phyloP scores from a whole-genome alignment of 2,888 invertebrate genomes.

The Andrena trimmerana region DNA sequence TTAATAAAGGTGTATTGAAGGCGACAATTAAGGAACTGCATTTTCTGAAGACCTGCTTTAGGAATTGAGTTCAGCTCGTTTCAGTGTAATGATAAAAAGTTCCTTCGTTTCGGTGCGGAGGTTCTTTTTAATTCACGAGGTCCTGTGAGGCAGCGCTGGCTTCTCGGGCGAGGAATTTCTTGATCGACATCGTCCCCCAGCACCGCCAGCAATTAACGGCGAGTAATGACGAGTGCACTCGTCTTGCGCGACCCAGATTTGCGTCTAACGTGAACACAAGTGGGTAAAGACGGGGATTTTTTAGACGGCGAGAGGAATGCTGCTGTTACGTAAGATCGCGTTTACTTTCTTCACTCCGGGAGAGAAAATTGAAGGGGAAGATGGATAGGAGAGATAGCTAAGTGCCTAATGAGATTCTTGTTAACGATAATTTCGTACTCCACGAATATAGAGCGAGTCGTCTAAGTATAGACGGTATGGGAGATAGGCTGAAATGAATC shows the following conservation, averaged over 20 bases:
- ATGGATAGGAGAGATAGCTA: slow-evolving; percentile 1
- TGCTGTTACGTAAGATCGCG: background rate
- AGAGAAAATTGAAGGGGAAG: background rate
- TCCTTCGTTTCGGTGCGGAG: background rate
- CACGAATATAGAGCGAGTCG: slow-evolving; percentile 43
- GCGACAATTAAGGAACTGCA: background rate
- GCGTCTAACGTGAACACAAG: background rate
- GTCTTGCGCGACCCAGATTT: slow-evolving; percentile 16
- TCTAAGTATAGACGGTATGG: slow-evolving; percentile 43
- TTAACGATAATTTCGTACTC: slow-evolving; percentile 31
- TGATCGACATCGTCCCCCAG: slow-evolving; percentile 28
- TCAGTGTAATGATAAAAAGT: background rate
- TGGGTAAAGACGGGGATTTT: background rate
- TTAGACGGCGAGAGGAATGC: background rate
- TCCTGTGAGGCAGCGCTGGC: slow-evolving; percentile 4
- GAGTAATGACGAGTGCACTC: slow-evolving; percentile 36
- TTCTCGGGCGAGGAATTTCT: slow-evolving; percentile 38
- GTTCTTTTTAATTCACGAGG: background rate
- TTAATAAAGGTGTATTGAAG: background rate
- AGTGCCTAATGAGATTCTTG: slow-evolving; percentile 13
- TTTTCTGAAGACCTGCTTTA: background rate
- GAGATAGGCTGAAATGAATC: slow-evolving; percentile 56
- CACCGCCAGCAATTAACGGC: slow-evolving; percentile 49
- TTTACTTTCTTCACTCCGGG: background rate
- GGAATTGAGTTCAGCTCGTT: background rate